Conservation (phyloP, 2,113 vertebrate genomes). For the Symphodus melops region DNA sequence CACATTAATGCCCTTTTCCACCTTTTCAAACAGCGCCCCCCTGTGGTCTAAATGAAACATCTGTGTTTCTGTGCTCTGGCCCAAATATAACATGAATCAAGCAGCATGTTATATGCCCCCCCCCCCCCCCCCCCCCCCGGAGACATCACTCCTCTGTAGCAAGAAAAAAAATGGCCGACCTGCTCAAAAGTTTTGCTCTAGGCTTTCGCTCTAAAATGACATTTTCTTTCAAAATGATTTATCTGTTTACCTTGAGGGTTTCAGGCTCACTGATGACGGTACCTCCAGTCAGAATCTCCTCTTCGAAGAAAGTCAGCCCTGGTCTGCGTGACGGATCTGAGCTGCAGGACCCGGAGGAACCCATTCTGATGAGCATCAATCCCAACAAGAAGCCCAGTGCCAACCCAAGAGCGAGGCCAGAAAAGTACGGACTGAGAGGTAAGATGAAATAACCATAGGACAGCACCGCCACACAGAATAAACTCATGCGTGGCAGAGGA, state of each 20-base stretch:
- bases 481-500: slow-evolving; percentile 79
- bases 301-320: slow-evolving; percentile 22
- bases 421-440: slow-evolving; percentile 87
- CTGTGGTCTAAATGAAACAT: no score
- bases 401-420: slow-evolving; percentile 87
- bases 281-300: slow-evolving; percentile 23
- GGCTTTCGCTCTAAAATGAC: background rate
- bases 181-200: no score
- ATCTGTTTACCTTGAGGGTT: slow-evolving; percentile 81
- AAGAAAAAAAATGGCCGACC: no score
- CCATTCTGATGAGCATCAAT: slow-evolving; percentile 84
- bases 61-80: no score
- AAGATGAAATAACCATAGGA: slow-evolving; percentile 88
- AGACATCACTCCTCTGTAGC: no score
- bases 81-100: no score
- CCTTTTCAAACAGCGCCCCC: no score
- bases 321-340: slow-evolving; percentile 19
- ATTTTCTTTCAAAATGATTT: slow-evolving; percentile 12
- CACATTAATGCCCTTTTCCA: no score
- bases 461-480: slow-evolving; percentile 81
- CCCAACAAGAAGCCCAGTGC: slow-evolving; percentile 86
- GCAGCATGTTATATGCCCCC: no score
- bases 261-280: slow-evolving; percentile 40
- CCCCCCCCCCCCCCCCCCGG: no score
- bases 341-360: slow-evolving; percentile 54